phyloP scores from a whole-genome alignment of 2,797 vertebrate genomes.

The Anniella stebbinsi region DNA sequence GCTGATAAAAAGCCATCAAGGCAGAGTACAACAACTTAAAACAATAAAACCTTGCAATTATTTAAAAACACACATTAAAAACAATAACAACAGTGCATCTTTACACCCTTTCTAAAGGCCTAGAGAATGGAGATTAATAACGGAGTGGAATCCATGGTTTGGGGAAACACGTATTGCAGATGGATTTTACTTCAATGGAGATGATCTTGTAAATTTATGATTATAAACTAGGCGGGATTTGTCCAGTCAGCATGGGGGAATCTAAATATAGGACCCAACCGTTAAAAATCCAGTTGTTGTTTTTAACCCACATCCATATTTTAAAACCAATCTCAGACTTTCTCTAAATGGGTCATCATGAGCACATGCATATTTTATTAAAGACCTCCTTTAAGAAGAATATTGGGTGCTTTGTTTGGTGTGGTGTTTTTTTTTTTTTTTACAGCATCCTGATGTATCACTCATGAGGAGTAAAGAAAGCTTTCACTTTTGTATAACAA shows the following conservation, averaged over 20 bases:
- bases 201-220: slow-evolving; percentile 62
- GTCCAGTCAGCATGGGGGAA: slow-evolving; percentile 50
- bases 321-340: slow-evolving; percentile 36
- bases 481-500: slow-evolving; percentile 51
- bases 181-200: slow-evolving; percentile 44
- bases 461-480: slow-evolving; percentile 55
- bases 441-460: slow-evolving; percentile 48
- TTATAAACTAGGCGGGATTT: slow-evolving; percentile 52
- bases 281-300: slow-evolving; percentile 49
- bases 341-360: slow-evolving; percentile 48
- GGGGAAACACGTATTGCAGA: not conserved
- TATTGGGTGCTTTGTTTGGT: slow-evolving; percentile 36
- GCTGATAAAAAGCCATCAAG: too few species aligned
- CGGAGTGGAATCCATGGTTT: too few species aligned
- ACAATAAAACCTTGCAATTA: too few species aligned
- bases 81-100: too few species aligned
- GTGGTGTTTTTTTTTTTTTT: not conserved
- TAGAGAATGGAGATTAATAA: too few species aligned
- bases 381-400: slow-evolving; percentile 46
- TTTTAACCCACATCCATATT: slow-evolving; percentile 25
- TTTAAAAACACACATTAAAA: too few species aligned
- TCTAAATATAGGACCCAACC: slow-evolving; percentile 46
- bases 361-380: slow-evolving; percentile 49
- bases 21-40: too few species aligned
- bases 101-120: too few species aligned